phyloP scores from a whole-genome alignment of 2,113 vertebrate species.

The Leptodactylus fuscus region DNA sequence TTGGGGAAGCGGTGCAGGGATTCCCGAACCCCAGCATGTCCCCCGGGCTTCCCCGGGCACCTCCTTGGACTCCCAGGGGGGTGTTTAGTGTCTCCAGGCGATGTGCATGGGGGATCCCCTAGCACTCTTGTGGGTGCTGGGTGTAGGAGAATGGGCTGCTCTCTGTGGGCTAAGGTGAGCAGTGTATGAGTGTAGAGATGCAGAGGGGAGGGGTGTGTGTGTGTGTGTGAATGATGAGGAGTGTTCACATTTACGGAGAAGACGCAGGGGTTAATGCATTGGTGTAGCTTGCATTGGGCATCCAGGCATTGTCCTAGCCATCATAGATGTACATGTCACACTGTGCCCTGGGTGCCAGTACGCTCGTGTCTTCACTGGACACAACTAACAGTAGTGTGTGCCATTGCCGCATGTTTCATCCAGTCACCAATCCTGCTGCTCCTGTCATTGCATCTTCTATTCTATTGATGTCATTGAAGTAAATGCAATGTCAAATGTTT shows the following conservation, averaged over 20 bases:
- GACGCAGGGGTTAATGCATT: neutral
- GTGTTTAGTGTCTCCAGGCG: neutral
- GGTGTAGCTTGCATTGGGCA: neutral
- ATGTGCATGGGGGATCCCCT: constrained; percentile 24
- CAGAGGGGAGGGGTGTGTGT: neutral
- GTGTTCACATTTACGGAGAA: neutral
- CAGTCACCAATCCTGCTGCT: too few species aligned
- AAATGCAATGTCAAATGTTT: neutral
- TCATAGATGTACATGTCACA: too few species aligned
- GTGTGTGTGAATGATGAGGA: neutral
- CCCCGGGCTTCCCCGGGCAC: constrained; percentile 25
- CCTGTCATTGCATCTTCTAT: neutral
- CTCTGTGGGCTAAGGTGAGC: constrained; percentile 75
- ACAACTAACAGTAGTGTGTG: too few species aligned
- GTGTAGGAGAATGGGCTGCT: constrained; percentile 70
- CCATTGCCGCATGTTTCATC: too few species aligned
- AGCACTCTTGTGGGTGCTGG: constrained; percentile 54
- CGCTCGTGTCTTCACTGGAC: too few species aligned
- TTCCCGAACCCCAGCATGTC: neutral
- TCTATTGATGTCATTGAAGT: neutral
- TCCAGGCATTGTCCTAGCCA: too few species aligned
- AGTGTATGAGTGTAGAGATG: neutral
- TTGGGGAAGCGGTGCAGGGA: constrained; percentile 42
- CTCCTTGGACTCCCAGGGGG: constrained; percentile 8
- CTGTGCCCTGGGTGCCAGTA: too few species aligned